Evolutionary conservation across 2,113 vertebrate genomes (phyloP), one percentile per base, ranked within the genome.

Genomic region (Cyprinodon brontotheroides): DNA sequence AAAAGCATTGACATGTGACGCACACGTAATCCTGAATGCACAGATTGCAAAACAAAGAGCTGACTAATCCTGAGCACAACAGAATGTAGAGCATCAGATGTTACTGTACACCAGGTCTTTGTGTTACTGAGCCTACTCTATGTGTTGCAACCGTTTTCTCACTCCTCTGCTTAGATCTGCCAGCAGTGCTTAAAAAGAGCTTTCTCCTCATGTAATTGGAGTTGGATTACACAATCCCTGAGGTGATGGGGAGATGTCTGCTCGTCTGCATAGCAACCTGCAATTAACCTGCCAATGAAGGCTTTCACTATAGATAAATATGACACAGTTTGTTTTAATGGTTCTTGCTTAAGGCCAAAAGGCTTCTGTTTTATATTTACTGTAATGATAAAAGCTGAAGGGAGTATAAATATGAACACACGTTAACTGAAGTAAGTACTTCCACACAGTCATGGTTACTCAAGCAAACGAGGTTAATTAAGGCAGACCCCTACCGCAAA

Each of bases 381-480:
- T 8, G 20, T 9, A 20, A n/a, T 15, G 5, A 57, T 4, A 57
- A 20, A n/a, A 57, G 50, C 50, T 57, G 20, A 8, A 10, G 50
- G 50, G 20, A 9, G 50, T 2, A 57, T 57, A 57, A 57, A 57
- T 8, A 57, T 20, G n/a, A 57, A n/a, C 50, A 6, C 41, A 38
- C 40, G 68, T 20, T 36, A 39, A 78, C 3, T 10, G 5, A 13
- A 59, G 4, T 53, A 68, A 64, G 63, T 8, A 13, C 29, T 7
- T 60, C 45, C 47, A 72, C 68, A 63, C 64, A 20, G 38, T 47
- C 11, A 72, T 61, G 84, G 75, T 82, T 79, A 87, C 61, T 81
- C 78, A 80, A 83, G 83, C 82, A 79, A 92, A 91, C 0, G 57
- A 78, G 89, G 87, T 89, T 89, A 90, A 91, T 87, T 64, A 69